Evolutionary conservation across 2,797 vertebrate species (phyloP).

Genomic region (Sebastes paucispinis): DNA sequence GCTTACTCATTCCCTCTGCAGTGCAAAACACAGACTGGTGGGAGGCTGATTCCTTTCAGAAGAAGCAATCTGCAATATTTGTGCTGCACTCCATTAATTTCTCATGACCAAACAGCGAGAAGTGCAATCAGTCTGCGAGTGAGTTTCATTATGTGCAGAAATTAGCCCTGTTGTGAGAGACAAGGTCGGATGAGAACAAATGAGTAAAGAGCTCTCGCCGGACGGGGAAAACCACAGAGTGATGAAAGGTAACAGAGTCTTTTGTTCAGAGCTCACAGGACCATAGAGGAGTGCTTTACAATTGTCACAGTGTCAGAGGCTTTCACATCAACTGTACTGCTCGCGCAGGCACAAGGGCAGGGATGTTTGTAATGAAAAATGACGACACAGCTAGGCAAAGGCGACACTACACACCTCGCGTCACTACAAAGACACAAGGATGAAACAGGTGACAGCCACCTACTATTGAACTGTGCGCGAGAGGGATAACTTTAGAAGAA

Average conservation of each 20-base stretch:
- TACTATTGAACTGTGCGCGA: conserved; percentile 53
- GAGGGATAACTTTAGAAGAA: conserved; percentile 57
- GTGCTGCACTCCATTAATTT: conserved; percentile 64
- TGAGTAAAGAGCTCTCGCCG: conserved; percentile 48
- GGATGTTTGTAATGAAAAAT: conserved; percentile 68
- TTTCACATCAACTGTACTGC: conserved; percentile 52
- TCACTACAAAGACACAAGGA: conserved; percentile 69
- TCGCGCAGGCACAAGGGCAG: conserved; percentile 46
- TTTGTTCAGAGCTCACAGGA: conserved; percentile 62
- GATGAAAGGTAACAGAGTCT: conserved; percentile 58
- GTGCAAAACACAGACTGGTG: conserved; percentile 50
- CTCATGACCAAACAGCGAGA: conserved; percentile 68
- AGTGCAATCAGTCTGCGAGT: conserved; percentile 52
- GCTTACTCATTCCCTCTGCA: conserved; percentile 54
- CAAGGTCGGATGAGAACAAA: conserved; percentile 59
- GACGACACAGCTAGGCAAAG: conserved; percentile 62
- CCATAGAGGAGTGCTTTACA: conserved; percentile 52
- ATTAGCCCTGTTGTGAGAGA: conserved; percentile 59
- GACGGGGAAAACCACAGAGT: conserved; percentile 34
- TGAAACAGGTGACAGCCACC: conserved; percentile 70
- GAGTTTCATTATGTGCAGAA: conserved; percentile 62
- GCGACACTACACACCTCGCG: conserved; percentile 47
- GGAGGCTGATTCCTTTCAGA: conserved; percentile 58
- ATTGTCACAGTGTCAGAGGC: conserved; percentile 61
- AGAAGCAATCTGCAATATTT: conserved; percentile 60